phyloP scores from a whole-genome alignment of 2,797 vertebrate genomes.

The Martes flavigula region DNA sequence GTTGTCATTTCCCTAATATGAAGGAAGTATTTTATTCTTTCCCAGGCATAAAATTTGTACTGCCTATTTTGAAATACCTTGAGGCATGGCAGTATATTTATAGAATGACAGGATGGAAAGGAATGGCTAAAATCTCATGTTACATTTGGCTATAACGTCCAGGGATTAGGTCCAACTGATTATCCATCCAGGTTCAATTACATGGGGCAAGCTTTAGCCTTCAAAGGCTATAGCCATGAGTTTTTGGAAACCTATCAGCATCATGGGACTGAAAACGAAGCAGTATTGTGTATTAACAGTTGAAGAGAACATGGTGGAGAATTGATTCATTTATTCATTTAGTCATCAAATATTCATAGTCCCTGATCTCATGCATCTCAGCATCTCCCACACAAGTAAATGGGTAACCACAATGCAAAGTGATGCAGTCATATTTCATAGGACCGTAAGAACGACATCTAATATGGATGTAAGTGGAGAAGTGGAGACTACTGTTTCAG shows the following conservation, averaged over 20 bases:
- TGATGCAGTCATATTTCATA: not conserved
- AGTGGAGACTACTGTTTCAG: not conserved
- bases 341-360: not conserved
- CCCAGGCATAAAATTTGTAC: not conserved
- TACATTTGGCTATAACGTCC: not conserved
- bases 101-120: not conserved
- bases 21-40: not conserved
- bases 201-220: not conserved
- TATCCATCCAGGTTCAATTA: not conserved
- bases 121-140: not conserved
- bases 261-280: not conserved
- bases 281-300: not conserved
- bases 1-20: not conserved
- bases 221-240: not conserved
- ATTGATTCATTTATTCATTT: not conserved
- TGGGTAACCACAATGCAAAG: not conserved
- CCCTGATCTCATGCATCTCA: not conserved
- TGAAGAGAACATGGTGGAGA: not conserved
- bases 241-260: not conserved
- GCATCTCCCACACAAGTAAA: not conserved
- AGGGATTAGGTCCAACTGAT: not conserved
- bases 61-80: conserved; percentile 5
- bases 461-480: not conserved
- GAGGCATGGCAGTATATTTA: not conserved
- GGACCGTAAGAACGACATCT: not conserved